These are phyloP conservation scores for Tamandua tetradactyla DNA, from an alignment of 2,797 vertebrate species.

Conservation along the genomic window DNA sequence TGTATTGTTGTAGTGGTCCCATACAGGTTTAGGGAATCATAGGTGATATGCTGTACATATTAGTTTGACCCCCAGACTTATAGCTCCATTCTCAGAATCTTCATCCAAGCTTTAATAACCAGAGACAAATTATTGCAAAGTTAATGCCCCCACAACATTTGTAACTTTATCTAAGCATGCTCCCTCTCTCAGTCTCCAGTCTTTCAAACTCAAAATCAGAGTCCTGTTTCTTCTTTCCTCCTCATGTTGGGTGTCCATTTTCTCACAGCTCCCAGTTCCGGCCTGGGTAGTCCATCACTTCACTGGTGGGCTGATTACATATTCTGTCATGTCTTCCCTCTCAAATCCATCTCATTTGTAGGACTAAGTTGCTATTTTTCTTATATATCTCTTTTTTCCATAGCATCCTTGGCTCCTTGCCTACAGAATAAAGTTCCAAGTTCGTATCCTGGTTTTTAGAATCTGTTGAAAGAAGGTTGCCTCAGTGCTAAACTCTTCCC, in stretches of 20 bases:
- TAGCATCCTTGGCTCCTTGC: background rate
- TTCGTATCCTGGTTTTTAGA: background rate
- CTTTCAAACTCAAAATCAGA: background rate
- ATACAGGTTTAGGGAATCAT: no score
- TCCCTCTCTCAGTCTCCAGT: no score
- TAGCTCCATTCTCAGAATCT: background rate
- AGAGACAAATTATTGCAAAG: background rate
- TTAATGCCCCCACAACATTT: no score
- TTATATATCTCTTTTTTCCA: no score
- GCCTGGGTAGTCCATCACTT: no score
- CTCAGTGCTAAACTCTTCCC: background rate
- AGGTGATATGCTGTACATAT: background rate
- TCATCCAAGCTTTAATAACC: no score
- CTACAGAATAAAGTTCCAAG: background rate
- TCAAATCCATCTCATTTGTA: rapidly evolving
- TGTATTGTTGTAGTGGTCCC: background rate
- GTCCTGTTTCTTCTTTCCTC: background rate
- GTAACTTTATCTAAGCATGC: rapidly evolving
- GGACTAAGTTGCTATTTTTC: background rate
- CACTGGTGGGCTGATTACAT: background rate
- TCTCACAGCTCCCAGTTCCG: background rate
- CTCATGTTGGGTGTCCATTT: rapidly evolving
- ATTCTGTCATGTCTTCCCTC: background rate
- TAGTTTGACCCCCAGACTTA: background rate
- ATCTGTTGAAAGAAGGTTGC: background rate